These are phyloP conservation scores for Eledona agricola DNA, from an alignment of 2,888 invertebrate species.

Conservation along the genomic window DNA sequence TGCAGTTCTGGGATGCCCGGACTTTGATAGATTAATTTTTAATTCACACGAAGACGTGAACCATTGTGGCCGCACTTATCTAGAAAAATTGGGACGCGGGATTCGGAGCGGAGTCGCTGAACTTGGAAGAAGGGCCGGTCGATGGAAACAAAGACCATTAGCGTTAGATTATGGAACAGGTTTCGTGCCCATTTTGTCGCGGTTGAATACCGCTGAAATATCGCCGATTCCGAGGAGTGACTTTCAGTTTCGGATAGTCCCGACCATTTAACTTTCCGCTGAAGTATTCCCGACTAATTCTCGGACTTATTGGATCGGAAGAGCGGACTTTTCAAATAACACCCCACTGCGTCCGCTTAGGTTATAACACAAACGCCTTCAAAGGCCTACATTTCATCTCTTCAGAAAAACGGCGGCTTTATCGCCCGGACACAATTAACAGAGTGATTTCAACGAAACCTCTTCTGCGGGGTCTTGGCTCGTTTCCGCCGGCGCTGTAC, in stretches of 20 bases:
- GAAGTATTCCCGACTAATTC: slow-evolving; percentile 38
- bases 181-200: slow-evolving; percentile 23
- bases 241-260: slow-evolving; percentile 40
- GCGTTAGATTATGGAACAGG: slow-evolving; percentile 19
- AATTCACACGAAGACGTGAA: slow-evolving; percentile 22
- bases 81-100: too few relatives aligned
- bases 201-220: slow-evolving; percentile 38
- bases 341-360: slow-evolving; percentile 18
- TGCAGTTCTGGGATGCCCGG: slow-evolving; percentile 35
- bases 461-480: slow-evolving; percentile 18
- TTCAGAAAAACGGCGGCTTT: too few relatives aligned
- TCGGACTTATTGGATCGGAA: slow-evolving; percentile 32
- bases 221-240: slow-evolving; percentile 38
- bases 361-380: slow-evolving; percentile 20
- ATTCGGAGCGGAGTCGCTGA: not conserved
- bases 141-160: slow-evolving; percentile 9
- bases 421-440: too few relatives aligned
- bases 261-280: slow-evolving; percentile 32
- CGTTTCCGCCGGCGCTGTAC: slow-evolving; percentile 40
- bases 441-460: slow-evolving; percentile 8
- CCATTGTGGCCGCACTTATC: slow-evolving; percentile 6
- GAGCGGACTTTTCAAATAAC: slow-evolving; percentile 34
- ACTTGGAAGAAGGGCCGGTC: not conserved
- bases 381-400: slow-evolving; percentile 38
- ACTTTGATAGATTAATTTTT: slow-evolving; percentile 38